Conservation (phyloP, 2,888 invertebrate genomes). For the Drosophila leonis region DNA sequence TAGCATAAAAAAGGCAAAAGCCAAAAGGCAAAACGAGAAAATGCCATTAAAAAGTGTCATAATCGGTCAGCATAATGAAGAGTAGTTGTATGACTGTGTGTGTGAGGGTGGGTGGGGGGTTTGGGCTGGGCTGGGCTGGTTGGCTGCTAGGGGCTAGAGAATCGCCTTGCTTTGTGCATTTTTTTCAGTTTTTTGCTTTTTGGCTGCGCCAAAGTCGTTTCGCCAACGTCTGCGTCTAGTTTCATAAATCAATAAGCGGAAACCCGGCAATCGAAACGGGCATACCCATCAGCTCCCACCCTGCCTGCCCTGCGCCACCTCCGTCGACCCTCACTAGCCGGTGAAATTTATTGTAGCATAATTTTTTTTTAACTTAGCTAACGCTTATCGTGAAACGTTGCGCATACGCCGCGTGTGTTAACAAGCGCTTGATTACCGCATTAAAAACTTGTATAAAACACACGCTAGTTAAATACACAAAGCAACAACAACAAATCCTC, state of each 20-base stretch:
- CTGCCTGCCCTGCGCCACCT: no score
- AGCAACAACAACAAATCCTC: neutral
- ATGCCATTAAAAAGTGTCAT: conserved; percentile 79
- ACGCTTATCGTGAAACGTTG: conserved; percentile 47
- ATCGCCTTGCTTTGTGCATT: conserved; percentile 27
- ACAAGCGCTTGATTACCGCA: conserved; percentile 75
- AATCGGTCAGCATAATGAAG: conserved; percentile 77
- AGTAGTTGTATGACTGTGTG: conserved; percentile 22
- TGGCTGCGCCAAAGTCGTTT: conserved; percentile 12
- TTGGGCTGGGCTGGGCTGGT: neutral
- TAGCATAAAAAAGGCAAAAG: conserved; percentile 70
- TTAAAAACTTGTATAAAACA: conserved; percentile 54
- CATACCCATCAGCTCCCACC: neutral
- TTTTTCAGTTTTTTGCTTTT: conserved; percentile 55
- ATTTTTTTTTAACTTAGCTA: conserved; percentile 27
- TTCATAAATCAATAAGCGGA: conserved; percentile 76
- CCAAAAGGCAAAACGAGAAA: conserved; percentile 71
- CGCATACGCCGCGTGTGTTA: conserved; percentile 68
- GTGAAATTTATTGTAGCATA: conserved; percentile 70
- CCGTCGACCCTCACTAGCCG: neutral
- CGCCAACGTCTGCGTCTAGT: conserved; percentile 13
- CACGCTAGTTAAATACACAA: no score
- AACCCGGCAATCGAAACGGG: conserved; percentile 45
- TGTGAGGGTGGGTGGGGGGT: neutral
- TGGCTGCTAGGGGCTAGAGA: neutral